Percentiles rank a stretch among this genome's conserved stretches.
These are phyloP conservation scores for Drosophila paulistorum DNA, from an alignment of 1,140 invertebrate species.

Conservation along the genomic window DNA sequence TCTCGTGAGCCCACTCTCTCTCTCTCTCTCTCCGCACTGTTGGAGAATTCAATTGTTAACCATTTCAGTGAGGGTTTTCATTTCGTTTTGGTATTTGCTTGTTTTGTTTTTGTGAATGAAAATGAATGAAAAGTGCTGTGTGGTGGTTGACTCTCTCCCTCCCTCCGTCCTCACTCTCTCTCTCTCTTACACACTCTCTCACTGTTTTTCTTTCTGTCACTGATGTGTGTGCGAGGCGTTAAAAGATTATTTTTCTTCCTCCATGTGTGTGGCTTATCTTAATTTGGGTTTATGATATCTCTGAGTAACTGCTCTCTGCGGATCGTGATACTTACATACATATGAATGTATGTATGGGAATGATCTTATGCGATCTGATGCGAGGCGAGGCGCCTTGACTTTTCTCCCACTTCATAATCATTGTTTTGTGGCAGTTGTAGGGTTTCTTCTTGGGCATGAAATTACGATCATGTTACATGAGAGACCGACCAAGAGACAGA, in stretches of 20 bases:
- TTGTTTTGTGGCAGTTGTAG: slow-evolving; percentile 47
- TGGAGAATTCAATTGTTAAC: neutral
- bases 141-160: slow-evolving; percentile 1
- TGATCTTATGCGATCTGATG: neutral
- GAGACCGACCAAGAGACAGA: slow-evolving; percentile 24
- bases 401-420: slow-evolving; percentile 28
- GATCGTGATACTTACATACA: slow-evolving; percentile 10
- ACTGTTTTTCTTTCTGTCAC: too few species aligned
- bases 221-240: slow-evolving; percentile 27
- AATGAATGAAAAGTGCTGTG: slow-evolving; percentile 69
- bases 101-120: slow-evolving; percentile 51
- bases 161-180: neutral
- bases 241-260: slow-evolving; percentile 49
- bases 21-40: slow-evolving; percentile 12
- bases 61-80: slow-evolving; percentile 20
- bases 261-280: slow-evolving; percentile 58
- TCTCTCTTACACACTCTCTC: too few species aligned
- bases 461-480: slow-evolving; percentile 69
- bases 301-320: slow-evolving; percentile 38
- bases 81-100: slow-evolving; percentile 22
- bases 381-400: slow-evolving; percentile 41
- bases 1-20: neutral
- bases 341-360: neutral
- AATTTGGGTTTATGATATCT: slow-evolving; percentile 73
- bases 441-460: slow-evolving; percentile 63